Conservation (phyloP, 2,113 vertebrate genomes). For the Taxidea taxus region DNA sequence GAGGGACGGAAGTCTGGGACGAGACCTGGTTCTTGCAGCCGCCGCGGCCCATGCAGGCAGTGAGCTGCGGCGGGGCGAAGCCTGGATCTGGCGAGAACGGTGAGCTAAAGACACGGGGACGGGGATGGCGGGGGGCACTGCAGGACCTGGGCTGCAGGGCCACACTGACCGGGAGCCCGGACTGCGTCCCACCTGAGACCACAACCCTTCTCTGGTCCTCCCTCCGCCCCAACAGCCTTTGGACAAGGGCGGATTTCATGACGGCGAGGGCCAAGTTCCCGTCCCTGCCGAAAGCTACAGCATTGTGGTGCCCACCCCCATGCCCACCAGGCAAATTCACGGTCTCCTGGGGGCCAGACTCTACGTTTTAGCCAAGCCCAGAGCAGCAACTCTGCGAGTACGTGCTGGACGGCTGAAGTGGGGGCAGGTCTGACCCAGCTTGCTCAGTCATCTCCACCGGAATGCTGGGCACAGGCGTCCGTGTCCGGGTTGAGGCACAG, state of each 20-base stretch:
- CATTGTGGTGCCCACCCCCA: rapidly evolving
- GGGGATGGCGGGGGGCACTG: neutral
- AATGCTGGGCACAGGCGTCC: neutral
- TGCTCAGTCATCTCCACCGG: rapidly evolving
- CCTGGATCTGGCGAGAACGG: neutral
- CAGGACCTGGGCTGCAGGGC: neutral
- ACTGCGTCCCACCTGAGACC: neutral
- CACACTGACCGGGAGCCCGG: neutral
- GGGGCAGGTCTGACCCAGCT: neutral
- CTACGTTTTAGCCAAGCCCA: neutral
- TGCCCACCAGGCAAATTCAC: neutral
- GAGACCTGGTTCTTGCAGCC: neutral
- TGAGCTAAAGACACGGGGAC: neutral
- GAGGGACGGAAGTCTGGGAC: neutral
- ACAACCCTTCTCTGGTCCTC: neutral
- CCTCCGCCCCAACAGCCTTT: too few relatives aligned
- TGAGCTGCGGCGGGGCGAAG: too few relatives aligned
- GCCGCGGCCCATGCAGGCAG: rapidly evolving
- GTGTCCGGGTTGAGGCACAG: neutral
- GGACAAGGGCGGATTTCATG: neutral
- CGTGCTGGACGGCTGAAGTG: rapidly evolving
- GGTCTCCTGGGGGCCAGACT: too few relatives aligned
- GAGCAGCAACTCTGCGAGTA: too few relatives aligned
- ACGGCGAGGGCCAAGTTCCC: neutral
- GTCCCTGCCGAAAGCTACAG: too few relatives aligned